Conservation (phyloP, 2,113 vertebrate species). For the Agelaius tricolor region DNA sequence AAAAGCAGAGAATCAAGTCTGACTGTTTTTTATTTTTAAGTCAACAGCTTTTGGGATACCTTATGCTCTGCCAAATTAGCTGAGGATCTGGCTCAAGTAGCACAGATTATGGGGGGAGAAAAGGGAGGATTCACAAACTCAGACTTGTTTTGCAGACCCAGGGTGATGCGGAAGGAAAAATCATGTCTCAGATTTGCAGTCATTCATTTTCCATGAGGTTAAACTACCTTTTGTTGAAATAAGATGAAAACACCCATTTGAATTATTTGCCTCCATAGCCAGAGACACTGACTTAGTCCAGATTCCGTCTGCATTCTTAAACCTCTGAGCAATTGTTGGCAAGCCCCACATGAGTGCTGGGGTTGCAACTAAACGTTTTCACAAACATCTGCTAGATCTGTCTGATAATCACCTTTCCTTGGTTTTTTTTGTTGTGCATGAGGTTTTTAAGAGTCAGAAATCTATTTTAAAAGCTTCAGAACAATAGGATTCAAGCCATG, state of each 20-base stretch:
- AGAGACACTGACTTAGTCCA: conserved; percentile 48
- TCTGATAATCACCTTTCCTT: not conserved
- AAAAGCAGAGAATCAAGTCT: not conserved
- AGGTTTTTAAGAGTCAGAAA: not conserved
- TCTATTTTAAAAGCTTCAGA: not conserved
- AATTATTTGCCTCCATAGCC: conserved; percentile 25
- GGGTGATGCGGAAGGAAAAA: not conserved
- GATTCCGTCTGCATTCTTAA: conserved; percentile 62
- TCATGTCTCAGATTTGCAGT: not conserved
- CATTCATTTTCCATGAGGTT: not conserved
- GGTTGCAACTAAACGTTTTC: not conserved
- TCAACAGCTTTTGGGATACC: not conserved
- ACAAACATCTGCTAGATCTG: conserved; percentile 10
- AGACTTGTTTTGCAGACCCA: not conserved
- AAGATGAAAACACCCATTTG: not conserved
- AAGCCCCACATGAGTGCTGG: not conserved
- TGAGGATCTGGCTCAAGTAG: not conserved
- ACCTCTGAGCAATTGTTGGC: conserved; percentile 44
- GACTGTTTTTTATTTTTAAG: not conserved
- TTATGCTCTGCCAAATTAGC: not conserved
- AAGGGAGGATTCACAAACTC: not conserved
- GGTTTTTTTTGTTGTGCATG: not conserved
- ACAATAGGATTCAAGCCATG: not conserved
- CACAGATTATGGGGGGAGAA: not conserved
- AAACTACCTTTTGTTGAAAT: conserved; percentile 17